Base-by-base conservation (phyloP, 1,140 invertebrate genomes). In the Plutomurus gul region DNA sequence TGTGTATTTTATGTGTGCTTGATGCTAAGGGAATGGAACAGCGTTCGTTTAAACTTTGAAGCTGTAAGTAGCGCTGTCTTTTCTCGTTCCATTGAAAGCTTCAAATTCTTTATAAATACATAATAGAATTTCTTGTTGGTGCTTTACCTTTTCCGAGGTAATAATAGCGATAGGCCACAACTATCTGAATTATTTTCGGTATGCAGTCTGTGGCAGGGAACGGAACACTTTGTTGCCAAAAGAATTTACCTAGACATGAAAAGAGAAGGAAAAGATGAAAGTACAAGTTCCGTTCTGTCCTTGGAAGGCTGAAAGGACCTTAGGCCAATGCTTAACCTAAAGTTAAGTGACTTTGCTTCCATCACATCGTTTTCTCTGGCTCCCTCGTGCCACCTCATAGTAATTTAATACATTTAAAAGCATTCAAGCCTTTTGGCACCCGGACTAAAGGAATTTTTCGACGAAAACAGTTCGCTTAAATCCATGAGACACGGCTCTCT, bases 381-480 rank as follows among this genome's bases (percentile, higher is more conserved):
- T 22, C n/a, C n/a, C 25, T 51, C 25, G 47, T 51, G 47, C 25
- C 47, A 51, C 47, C 47, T 51, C 18, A 3, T 5, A 25, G 25
- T 65, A 65, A 65, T 65, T 65, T 33, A 65, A 65, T 65, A 65
- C 56, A 33, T 65, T 65, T 65, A 65, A 65, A 65, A 30, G 56
- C 56, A 30, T 65, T 65, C 56, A 56, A 33, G 27, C n/a, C 11
- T 65, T n/a, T 33, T 60, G 51, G 56, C 25, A 65, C 13, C n/a
- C 7, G 4, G 8, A 5, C 27, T 27, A 65, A 65, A n/a, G n/a
- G 25, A 36, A 33, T 33, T 65, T 65, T n/a, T 18, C n/a, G n/a
- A n/a, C n/a, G 4, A 3, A 49, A 49, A n/a, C 4, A n/a, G 18
- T 60, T 65, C 27, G 3, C 16, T 3, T n/a, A 65, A 65, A 65